A percentile compares a stretch with the other conserved stretches of the same genome.
Conservation (phyloP, 2,888 invertebrate species). For the Oxystoma pomonae region DNA sequence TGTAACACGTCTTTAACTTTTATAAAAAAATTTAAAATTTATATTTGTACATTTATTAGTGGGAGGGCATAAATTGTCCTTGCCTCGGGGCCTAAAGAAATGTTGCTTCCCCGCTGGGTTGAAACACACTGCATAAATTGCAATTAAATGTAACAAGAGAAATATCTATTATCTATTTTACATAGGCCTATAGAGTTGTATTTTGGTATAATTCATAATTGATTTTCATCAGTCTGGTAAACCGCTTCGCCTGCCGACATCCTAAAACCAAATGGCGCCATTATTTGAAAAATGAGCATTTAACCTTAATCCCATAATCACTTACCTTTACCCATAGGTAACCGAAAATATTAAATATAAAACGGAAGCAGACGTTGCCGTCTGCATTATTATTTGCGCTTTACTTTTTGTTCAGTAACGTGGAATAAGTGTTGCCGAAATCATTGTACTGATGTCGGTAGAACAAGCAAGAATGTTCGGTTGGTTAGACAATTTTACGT, state of each 20-base stretch:
- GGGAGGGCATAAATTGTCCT: too few species aligned
- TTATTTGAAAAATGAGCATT: slow-evolving; percentile 37
- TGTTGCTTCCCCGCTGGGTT: too few species aligned
- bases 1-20: too few species aligned
- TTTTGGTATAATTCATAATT: background rate
- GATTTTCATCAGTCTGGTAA: background rate
- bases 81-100: too few species aligned
- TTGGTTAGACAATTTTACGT: slow-evolving; percentile 36
- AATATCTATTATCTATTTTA: too few species aligned
- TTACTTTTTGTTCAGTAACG: slow-evolving; percentile 39
- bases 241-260: background rate
- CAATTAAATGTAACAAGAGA: too few species aligned
- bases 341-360: slow-evolving; percentile 30
- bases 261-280: slow-evolving; percentile 38
- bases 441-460: slow-evolving; percentile 34
- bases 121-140: too few species aligned
- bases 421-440: slow-evolving; percentile 42
- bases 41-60: too few species aligned
- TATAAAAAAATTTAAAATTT: too few species aligned
- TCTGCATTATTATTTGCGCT: slow-evolving; percentile 7
- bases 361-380: slow-evolving; percentile 19
- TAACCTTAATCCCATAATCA: slow-evolving; percentile 40
- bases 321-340: slow-evolving; percentile 26
- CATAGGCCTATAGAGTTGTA: too few species aligned
- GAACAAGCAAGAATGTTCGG: slow-evolving; percentile 35